Evolutionary conservation across 64 coral and sea anemone species (phyloP).

Genomic region (Montipora sp.): DNA sequence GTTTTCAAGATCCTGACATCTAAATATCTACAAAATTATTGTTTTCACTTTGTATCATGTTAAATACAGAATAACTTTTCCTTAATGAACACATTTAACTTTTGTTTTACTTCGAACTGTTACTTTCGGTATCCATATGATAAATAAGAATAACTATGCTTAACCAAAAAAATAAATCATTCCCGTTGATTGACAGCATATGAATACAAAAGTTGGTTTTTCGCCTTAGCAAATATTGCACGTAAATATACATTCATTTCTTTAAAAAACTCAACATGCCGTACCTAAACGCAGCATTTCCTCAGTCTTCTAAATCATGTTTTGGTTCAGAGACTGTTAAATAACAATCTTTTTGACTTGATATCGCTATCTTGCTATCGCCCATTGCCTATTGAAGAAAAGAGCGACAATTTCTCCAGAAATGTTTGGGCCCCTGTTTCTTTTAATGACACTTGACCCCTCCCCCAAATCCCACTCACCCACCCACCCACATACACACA

Average conservation of each 20-base stretch:
- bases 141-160: conserved; percentile 58
- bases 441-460: no score
- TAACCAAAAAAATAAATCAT: conserved; percentile 38
- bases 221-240: conserved; percentile 23
- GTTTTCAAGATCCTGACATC: not conserved
- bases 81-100: conserved; percentile 19
- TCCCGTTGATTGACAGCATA: not conserved
- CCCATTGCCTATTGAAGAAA: no score
- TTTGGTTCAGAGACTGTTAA: no score
- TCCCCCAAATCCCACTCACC: no score
- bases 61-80: conserved; percentile 2
- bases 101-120: not conserved
- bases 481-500: no score
- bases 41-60: not conserved
- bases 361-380: no score
- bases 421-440: no score
- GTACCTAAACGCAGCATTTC: not conserved
- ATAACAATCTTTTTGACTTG: no score
- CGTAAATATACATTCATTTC: conserved; percentile 26
- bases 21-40: conserved; percentile 25
- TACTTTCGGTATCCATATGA: conserved; percentile 21
- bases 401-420: no score
- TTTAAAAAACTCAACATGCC: not conserved
- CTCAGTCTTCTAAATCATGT: no score
- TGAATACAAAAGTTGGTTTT: not conserved